Evolutionary conservation across 2,888 invertebrate genomes (phyloP).

Genomic region (Tholera decimalis): DNA sequence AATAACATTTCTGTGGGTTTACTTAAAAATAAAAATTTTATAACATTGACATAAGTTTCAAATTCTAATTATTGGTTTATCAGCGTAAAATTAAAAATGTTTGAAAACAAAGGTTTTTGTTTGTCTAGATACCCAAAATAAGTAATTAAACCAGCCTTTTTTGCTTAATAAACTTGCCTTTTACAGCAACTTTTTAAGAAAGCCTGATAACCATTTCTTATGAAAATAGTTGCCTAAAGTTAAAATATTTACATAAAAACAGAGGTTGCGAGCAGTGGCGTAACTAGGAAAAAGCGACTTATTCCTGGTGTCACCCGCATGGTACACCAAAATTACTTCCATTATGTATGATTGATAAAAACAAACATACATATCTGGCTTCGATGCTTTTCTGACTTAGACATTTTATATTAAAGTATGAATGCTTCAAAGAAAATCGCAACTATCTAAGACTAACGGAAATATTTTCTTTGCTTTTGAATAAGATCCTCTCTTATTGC

Average conservation of each 20-base stretch:
- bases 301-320: too few species aligned
- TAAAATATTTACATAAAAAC: slow-evolving; percentile 56
- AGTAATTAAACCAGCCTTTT: slow-evolving; percentile 29
- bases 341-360: too few species aligned
- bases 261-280: slow-evolving; percentile 38
- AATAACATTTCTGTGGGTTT: neutral
- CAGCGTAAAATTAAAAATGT: neutral
- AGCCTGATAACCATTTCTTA: slow-evolving; percentile 29
- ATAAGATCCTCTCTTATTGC: too few species aligned
- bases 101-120: neutral
- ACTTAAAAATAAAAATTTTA: neutral
- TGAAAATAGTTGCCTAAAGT: slow-evolving; percentile 33
- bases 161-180: slow-evolving; percentile 5
- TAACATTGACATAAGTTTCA: slow-evolving; percentile 3
- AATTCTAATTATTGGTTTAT: neutral
- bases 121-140: neutral
- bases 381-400: too few species aligned
- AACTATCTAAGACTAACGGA: too few species aligned
- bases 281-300: too few species aligned
- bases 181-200: slow-evolving; percentile 25
- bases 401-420: too few species aligned
- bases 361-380: too few species aligned
- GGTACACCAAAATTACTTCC: too few species aligned
- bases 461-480: too few species aligned
- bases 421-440: too few species aligned